These are phyloP conservation scores for Vespertilio murinus DNA, from an alignment of 2,797 vertebrate species.

Conservation along the genomic window DNA sequence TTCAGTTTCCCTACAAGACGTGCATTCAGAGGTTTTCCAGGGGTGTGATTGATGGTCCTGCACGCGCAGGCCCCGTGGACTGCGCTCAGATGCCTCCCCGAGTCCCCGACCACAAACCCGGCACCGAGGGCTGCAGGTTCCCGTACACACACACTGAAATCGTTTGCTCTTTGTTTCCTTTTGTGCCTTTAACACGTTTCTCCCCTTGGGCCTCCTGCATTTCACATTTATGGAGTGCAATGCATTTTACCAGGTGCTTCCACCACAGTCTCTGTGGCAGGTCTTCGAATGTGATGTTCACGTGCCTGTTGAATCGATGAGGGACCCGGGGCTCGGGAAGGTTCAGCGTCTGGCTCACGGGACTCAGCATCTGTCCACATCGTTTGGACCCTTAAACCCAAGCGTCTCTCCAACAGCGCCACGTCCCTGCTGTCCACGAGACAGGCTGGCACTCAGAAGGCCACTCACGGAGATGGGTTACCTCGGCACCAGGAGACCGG, in stretches of 20 bases:
- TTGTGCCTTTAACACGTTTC: background rate
- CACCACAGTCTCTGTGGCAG: background rate
- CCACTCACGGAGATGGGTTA: background rate
- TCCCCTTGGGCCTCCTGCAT: background rate
- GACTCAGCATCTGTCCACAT: background rate
- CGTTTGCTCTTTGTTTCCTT: background rate
- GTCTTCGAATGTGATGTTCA: background rate
- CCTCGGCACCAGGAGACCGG: background rate
- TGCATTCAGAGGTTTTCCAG: background rate
- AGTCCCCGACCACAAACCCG: background rate
- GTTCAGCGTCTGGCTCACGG: background rate
- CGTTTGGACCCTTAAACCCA: background rate
- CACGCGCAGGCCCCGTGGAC: background rate
- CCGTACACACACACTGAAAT: background rate
- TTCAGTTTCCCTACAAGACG: background rate
- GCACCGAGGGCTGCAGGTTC: background rate
- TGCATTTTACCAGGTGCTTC: background rate
- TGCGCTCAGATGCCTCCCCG: background rate
- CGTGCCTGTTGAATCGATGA: background rate
- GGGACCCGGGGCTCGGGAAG: background rate
- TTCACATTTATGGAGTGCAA: background rate
- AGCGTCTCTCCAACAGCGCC: background rate
- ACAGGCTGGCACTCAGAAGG: background rate
- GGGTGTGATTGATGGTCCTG: background rate
- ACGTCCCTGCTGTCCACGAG: background rate